Base-by-base conservation (phyloP, 1,140 invertebrate species). In the Uloborus diversus region DNA sequence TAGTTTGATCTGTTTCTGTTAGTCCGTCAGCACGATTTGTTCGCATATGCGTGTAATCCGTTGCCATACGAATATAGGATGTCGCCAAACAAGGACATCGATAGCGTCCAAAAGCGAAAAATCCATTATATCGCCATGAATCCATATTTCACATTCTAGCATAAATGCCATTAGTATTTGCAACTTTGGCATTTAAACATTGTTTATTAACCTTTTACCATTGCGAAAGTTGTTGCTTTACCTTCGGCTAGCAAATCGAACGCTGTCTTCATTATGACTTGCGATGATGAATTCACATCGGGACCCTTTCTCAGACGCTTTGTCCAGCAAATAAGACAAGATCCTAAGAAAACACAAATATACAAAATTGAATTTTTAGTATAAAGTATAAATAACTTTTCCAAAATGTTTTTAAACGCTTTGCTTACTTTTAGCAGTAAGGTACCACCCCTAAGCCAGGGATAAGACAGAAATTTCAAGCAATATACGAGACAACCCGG, bases 211-310 rank as follows among this genome's bases (percentile, higher is more conserved):
- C 27, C 51, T 23, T 20, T 47, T 37, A 23, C 37, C 3, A 47
- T 25, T 30, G 1, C 0, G 3, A 13, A 30, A 59, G 5, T 1
- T 30, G 32, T 17, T 13, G 17, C 17, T 62, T 33, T 0, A 30
- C 4, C 1, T 3, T 27, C 9, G 59, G 28, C 53, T 42, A n/a
- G 69, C 81, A 17, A 87, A 89, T 83, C 91, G 90, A 86, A 93
- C 92, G 81, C 92, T 86, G 75, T 82, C 62, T 68, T 69, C 83
- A 81, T 84, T 61, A 70, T 81, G 80, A 20, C 32, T 81, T 0
- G 80, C 80, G 13, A 71, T 53, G 11, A 81, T 81, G 27, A 81
- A 61, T 1, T 73, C 42, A 32, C 61, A 81, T 35, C 37, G 23
- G 1, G 70, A 68, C 4, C 80, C 61, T 4, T 4, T 1, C n/a